These are phyloP conservation scores for Darevskia nairensis DNA, from an alignment of 2,797 vertebrate species.

Conservation along the genomic window DNA sequence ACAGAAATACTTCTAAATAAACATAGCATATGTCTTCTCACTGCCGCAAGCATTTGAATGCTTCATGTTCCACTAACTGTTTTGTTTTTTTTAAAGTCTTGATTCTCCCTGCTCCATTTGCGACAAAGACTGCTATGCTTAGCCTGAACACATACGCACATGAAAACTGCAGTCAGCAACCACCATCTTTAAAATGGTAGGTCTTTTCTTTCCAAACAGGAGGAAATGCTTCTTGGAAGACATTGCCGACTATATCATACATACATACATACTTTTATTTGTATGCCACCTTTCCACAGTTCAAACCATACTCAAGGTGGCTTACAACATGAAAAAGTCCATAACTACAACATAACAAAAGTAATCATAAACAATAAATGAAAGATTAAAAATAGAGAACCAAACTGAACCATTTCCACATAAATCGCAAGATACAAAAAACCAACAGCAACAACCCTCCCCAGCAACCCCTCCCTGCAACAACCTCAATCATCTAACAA, in stretches of 20 bases:
- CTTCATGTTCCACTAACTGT: background rate
- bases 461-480: no score
- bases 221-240: background rate
- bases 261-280: background rate
- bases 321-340: no score
- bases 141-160: background rate
- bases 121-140: background rate
- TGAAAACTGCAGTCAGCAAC: background rate
- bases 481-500: background rate
- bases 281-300: no score
- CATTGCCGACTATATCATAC: background rate
- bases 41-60: background rate
- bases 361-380: no score
- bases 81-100: background rate
- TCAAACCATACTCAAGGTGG: no score
- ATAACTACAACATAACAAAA: no score
- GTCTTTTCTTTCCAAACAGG: background rate
- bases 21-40: background rate
- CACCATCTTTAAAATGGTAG: background rate
- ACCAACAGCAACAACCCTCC: no score
- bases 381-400: no score
- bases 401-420: no score
- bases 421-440: no score
- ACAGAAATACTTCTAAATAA: background rate
- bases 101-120: background rate